A percentile compares a stretch with the other conserved stretches of the same genome.
Conservation (phyloP, 2,888 invertebrate genomes). For the Phania funesta region DNA sequence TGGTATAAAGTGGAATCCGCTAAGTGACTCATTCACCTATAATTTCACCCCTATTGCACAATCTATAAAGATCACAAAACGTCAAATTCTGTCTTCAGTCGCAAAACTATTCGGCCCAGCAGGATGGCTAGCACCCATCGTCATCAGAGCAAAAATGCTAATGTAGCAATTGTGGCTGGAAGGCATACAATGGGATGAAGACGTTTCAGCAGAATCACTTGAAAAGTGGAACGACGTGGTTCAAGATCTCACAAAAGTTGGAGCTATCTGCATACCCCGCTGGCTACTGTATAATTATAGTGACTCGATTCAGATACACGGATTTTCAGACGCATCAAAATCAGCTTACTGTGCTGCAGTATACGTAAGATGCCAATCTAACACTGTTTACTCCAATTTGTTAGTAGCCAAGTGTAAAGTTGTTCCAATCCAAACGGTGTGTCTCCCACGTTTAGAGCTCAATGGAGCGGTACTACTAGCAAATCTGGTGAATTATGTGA, state of each 20-base stretch:
- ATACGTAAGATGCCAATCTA: not conserved
- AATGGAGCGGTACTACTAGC: not conserved
- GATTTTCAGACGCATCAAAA: not conserved
- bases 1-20: slow-evolving; percentile 6
- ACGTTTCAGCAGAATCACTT: not conserved
- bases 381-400: not conserved
- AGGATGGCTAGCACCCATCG: not conserved
- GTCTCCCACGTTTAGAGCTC: not conserved
- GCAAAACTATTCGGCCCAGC: not conserved
- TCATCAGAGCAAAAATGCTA: not conserved
- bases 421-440: not conserved
- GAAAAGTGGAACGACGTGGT: not conserved
- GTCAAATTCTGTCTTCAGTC: not conserved
- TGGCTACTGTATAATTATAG: not conserved
- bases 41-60: not conserved
- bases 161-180: not conserved
- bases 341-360: not conserved
- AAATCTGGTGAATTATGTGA: not conserved
- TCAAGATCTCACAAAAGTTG: not conserved
- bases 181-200: not conserved
- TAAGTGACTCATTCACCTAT: not conserved
- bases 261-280: not conserved
- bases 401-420: not conserved
- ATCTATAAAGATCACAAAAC: not conserved
- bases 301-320: not conserved